Evolutionary conservation across 2,113 vertebrate species (phyloP), one percentile per base, ranked within the genome.

Genomic region (Podarcis muralis): DNA sequence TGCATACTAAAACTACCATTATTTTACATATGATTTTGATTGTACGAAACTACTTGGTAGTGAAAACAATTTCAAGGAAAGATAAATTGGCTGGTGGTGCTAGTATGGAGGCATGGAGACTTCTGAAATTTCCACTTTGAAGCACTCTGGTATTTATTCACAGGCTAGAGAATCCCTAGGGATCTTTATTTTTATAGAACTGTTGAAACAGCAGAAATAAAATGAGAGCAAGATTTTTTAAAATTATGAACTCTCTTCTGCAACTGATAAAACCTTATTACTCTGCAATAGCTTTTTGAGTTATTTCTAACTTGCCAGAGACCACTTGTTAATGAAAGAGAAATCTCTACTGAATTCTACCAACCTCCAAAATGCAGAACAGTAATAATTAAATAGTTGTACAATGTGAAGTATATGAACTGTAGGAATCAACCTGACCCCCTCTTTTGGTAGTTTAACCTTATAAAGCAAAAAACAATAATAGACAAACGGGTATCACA

Each of bases 1-100:
- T 72, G 18, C n/a, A 68, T 57, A 48, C 27, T 69, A 37, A 62
- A 25, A 3, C 3, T 81, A 6, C 4, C 25, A 53, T 35, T 57
- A 5, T 83, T 87, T 1, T 25, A 40, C 2, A 0, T 9, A 5
- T 2, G n/a, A 18, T 35, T 77, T 1, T 88, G 79, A 62, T 79
- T 43, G 0, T 0, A 6, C 0, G 3, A 1, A 20, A 85, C 53
- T 62, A 30, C 2, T 0, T 0, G 7, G 3, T 40, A 37, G 1
- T 5, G 2, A 6, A 3, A 25, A 81, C 40, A 40, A 69, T 22
- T 69, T 90, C 65, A 3, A 72, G 25, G 65, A 57, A 23, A 81
- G 53, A 72, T 43, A 81, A 81, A 40, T 37, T 12, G 37, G 80
- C 32, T 27, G 53, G n/a, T 83, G 59, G 40, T 0, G 6, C 12